Evolutionary conservation across 2,113 vertebrate genomes (phyloP).

Genomic region (Dicrurus megarhynchus): DNA sequence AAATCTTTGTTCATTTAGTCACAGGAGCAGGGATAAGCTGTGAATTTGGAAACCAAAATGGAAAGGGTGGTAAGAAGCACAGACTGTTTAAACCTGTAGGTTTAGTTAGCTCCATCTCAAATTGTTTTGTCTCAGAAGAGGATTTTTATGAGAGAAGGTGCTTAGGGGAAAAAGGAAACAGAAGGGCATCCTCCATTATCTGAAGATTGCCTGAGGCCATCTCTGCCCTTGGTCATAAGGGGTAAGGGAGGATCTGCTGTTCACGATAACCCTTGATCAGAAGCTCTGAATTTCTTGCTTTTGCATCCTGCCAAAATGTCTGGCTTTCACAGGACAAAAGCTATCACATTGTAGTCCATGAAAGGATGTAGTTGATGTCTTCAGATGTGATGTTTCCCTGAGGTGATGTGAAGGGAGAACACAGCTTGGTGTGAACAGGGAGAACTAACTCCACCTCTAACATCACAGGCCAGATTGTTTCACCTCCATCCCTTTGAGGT

Average conservation of each 20-base stretch:
- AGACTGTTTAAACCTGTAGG: background rate
- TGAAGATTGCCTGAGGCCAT: background rate
- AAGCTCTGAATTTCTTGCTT: background rate
- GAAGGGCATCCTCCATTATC: background rate
- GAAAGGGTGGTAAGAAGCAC: background rate
- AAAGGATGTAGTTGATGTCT: background rate
- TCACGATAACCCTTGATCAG: background rate
- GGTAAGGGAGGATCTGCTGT: background rate
- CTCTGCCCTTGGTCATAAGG: background rate
- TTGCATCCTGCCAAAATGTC: background rate
- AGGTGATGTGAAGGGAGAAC: background rate
- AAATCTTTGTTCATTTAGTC: background rate
- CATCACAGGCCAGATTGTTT: background rate
- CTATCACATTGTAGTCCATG: background rate
- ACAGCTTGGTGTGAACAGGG: background rate
- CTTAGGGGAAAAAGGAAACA: background rate
- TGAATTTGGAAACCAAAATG: background rate
- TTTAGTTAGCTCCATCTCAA: background rate
- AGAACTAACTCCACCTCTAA: background rate
- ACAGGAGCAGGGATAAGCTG: background rate
- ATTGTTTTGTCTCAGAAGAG: background rate
- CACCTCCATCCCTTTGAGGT: background rate
- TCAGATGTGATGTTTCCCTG: background rate
- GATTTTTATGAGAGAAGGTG: background rate
- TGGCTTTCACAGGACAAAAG: background rate